Evolutionary conservation across 2,113 vertebrate species (phyloP).

Genomic region (Mirza zaza): DNA sequence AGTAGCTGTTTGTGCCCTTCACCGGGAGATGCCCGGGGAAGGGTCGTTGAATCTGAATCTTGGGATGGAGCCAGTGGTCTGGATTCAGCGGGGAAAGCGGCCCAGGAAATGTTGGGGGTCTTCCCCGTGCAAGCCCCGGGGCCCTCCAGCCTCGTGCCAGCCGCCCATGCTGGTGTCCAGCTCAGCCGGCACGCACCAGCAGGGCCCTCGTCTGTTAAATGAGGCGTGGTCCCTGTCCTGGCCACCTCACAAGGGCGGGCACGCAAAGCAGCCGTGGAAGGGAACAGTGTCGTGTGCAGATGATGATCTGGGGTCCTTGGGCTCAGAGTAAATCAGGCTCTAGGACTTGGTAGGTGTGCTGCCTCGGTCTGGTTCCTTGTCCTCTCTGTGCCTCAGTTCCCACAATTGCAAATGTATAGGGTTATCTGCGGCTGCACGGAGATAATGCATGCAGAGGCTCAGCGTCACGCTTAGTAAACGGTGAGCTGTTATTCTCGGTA

Average conservation of each 20-base stretch:
- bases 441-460: neutral
- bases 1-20: neutral
- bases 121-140: neutral
- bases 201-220: neutral
- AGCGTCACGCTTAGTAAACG: neutral
- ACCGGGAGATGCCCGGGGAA: neutral
- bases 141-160: neutral
- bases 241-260: neutral
- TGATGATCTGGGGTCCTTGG: accelerated
- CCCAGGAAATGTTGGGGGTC: neutral
- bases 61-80: neutral
- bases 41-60: neutral
- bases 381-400: neutral
- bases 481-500: neutral
- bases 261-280: accelerated
- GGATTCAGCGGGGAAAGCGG: neutral
- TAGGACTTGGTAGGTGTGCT: neutral
- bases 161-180: accelerated
- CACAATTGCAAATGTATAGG: neutral
- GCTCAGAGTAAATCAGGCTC: neutral
- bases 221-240: neutral
- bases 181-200: neutral
- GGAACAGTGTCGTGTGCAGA: neutral
- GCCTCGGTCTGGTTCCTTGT: neutral
- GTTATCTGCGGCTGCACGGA: neutral